Percentiles rank a stretch among this genome's conserved stretches.
Evolutionary conservation across 2,797 vertebrate species (phyloP).

Genomic region (Momotus momota): DNA sequence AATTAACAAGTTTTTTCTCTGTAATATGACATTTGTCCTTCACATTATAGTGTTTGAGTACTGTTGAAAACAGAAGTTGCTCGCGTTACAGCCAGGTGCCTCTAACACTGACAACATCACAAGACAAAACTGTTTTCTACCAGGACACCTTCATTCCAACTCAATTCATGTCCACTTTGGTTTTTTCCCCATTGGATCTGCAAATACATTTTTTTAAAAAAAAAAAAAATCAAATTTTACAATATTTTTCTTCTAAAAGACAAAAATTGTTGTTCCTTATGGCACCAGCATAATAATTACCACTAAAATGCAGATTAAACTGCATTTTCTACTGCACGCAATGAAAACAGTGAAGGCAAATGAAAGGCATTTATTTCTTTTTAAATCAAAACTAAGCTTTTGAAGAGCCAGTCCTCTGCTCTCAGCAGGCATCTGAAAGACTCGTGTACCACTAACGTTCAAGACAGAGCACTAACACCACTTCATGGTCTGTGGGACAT

Average conservation of each 20-base stretch:
- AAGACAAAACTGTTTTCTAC: background rate
- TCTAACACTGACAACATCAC: background rate
- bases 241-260: background rate
- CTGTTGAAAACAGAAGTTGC: background rate
- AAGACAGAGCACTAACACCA: background rate
- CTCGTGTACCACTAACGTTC: fast-evolving
- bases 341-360: background rate
- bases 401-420: background rate
- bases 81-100: background rate
- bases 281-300: background rate
- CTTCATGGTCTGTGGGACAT: fast-evolving
- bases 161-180: background rate
- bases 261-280: background rate
- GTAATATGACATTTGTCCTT: background rate
- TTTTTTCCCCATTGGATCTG: background rate
- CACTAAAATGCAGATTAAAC: background rate
- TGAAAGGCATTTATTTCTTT: fast-evolving
- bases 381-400: background rate
- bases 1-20: background rate
- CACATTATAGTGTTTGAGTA: background rate
- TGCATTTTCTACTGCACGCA: background rate
- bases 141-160: background rate
- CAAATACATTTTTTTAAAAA: background rate
- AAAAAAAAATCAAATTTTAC: background rate
- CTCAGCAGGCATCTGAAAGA: background rate